Evolutionary conservation across 2,113 vertebrate species (phyloP).

Genomic region (Pygoscelis antarcticus): DNA sequence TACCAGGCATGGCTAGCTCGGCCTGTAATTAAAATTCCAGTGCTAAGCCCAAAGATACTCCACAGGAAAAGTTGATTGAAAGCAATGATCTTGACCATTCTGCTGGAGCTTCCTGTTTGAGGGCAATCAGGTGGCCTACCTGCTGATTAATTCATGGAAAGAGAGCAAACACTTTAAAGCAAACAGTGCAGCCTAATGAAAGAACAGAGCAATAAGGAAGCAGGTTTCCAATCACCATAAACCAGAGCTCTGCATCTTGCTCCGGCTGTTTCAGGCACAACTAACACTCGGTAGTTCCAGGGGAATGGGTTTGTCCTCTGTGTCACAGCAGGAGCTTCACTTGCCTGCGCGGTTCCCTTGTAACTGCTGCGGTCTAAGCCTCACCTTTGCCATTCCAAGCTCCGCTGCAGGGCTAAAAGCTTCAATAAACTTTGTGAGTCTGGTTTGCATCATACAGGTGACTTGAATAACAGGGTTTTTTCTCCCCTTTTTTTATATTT

Average conservation of each 20-base stretch:
- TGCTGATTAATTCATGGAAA: not conserved
- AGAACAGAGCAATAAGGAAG: not conserved
- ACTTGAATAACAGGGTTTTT: not conserved
- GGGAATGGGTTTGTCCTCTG: not conserved
- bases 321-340: not conserved
- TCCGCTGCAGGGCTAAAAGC: not conserved
- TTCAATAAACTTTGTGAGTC: not conserved
- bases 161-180: not conserved
- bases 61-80: not conserved
- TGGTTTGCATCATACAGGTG: not conserved
- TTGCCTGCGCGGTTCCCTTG: not conserved
- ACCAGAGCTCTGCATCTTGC: not conserved
- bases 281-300: accelerated
- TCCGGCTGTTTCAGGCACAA: not conserved
- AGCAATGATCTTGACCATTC: not conserved
- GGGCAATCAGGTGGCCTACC: not conserved
- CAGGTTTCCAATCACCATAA: not conserved
- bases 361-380: not conserved
- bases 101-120: not conserved
- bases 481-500: not conserved
- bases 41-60: not conserved
- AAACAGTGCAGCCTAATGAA: not conserved
- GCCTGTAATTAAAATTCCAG: constrained; percentile 35
- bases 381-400: not conserved
- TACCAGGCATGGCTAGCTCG: not conserved